Percentiles rank a stretch among this genome's conserved stretches.
phyloP scores from a whole-genome alignment of 2,888 invertebrate genomes.

The Chydorus sphaericus region DNA sequence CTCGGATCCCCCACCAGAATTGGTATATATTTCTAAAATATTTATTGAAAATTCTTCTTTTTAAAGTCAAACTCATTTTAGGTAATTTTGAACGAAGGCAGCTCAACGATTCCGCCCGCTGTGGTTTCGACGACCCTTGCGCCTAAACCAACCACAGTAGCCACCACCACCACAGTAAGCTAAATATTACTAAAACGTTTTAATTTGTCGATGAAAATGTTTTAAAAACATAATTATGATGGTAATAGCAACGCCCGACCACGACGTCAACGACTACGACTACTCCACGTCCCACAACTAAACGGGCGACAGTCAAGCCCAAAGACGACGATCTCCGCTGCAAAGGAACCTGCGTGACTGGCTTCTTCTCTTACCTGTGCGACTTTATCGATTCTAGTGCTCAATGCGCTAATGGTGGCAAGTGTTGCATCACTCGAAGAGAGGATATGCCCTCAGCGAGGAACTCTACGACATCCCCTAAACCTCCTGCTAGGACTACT shows the following conservation, averaged over 20 bases:
- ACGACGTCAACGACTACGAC: not conserved
- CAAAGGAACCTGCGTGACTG: conserved; percentile 66
- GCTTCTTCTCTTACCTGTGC: conserved; percentile 67
- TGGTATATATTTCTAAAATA: not conserved
- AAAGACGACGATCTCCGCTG: not conserved
- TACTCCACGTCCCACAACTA: not conserved
- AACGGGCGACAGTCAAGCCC: conserved; percentile 1
- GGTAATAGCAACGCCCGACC: not conserved
- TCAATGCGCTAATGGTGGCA: conserved; percentile 54
- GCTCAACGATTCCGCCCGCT: too few species aligned
- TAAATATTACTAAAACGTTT: not conserved
- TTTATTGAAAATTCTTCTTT: not conserved
- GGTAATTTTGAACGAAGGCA: conserved; percentile 8
- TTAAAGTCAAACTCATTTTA: not conserved
- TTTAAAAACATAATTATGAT: too few species aligned
- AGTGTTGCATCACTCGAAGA: conserved; percentile 52
- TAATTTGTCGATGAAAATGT: not conserved
- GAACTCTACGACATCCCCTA: not conserved
- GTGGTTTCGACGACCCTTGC: not conserved
- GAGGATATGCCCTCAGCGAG: not conserved
- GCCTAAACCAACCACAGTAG: not conserved
- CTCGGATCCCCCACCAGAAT: conserved; percentile 11
- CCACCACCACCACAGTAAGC: conserved; percentile 14
- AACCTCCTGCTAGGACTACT: not conserved
- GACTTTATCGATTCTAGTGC: conserved; percentile 70